These are phyloP conservation scores for Tachycineta bicolor DNA, from an alignment of 2,113 vertebrate genomes.

Conservation along the genomic window DNA sequence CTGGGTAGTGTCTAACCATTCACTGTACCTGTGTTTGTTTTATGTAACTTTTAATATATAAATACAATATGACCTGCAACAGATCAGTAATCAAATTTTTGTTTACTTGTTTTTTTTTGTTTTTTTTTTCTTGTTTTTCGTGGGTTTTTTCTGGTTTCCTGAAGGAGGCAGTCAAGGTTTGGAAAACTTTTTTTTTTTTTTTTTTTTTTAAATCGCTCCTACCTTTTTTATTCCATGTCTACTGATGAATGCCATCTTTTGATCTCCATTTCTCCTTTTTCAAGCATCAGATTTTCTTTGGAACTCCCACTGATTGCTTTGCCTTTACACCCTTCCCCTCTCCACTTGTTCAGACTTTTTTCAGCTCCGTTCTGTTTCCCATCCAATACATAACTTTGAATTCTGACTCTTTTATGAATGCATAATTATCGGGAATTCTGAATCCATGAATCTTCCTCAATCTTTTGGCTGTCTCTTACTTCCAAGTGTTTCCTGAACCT, in stretches of 20 bases:
- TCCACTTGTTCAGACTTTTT: conserved; percentile 59
- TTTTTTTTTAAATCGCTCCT: conserved; percentile 29
- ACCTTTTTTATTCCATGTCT: conserved; percentile 50
- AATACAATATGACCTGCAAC: conserved; percentile 24
- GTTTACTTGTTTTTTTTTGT: conserved; percentile 5
- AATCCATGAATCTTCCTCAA: background rate
- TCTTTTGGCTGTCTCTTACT: conserved; percentile 35
- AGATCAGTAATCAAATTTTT: conserved; percentile 63
- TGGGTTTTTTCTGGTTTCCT: conserved; percentile 74
- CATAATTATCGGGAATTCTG: background rate
- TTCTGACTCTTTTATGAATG: conserved; percentile 38
- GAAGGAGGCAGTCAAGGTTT: conserved; percentile 96
- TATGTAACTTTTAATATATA: conserved; percentile 4
- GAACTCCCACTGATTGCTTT: conserved; percentile 57
- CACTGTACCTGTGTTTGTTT: background rate
- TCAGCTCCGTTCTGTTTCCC: conserved; percentile 32
- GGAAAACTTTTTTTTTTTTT: conserved; percentile 66
- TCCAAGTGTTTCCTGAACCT: background rate
- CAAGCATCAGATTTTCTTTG: conserved; percentile 4
- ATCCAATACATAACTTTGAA: conserved; percentile 26
- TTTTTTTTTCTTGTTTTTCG: conserved; percentile 37
- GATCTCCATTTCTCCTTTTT: conserved; percentile 51
- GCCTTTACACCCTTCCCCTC: conserved; percentile 18
- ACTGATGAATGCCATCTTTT: conserved; percentile 61
- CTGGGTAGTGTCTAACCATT: background rate